Conservation (phyloP, 2,797 vertebrate genomes). For the Sandelia bainsii region DNA sequence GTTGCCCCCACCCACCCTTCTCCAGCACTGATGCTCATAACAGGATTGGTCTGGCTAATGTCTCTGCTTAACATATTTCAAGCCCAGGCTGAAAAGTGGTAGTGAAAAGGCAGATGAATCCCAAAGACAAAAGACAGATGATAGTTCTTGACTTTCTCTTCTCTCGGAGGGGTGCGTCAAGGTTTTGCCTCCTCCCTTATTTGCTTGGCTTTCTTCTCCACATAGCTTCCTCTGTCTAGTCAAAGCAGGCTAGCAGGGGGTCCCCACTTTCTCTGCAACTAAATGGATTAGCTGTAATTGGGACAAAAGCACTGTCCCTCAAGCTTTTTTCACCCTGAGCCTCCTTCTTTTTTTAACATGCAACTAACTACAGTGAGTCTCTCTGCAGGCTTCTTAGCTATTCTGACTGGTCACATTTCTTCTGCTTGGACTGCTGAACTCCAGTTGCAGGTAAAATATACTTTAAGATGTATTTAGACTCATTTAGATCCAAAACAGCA, state of each 20-base stretch:
- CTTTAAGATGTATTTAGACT: background rate
- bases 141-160: constrained; percentile 72
- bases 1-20: background rate
- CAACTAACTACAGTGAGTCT: constrained; percentile 42
- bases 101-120: constrained; percentile 73
- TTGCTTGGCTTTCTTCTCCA: constrained; percentile 38
- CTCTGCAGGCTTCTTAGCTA: constrained; percentile 43
- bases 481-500: background rate
- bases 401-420: constrained; percentile 45
- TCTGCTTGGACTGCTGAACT: constrained; percentile 36
- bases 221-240: constrained; percentile 50
- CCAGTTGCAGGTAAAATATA: background rate
- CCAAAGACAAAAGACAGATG: constrained; percentile 79
- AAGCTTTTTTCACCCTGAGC: constrained; percentile 40
- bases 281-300: constrained; percentile 79
- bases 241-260: constrained; percentile 55
- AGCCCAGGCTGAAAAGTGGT: constrained; percentile 69
- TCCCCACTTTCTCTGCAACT: constrained; percentile 71
- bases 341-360: constrained; percentile 37
- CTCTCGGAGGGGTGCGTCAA: background rate
- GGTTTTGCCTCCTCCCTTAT: constrained; percentile 9
- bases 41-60: constrained; percentile 84
- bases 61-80: constrained; percentile 77
- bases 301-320: constrained; percentile 74
- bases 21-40: constrained; percentile 74